phyloP scores from a whole-genome alignment of 2,113 vertebrate species.

The Azemiops feae region DNA sequence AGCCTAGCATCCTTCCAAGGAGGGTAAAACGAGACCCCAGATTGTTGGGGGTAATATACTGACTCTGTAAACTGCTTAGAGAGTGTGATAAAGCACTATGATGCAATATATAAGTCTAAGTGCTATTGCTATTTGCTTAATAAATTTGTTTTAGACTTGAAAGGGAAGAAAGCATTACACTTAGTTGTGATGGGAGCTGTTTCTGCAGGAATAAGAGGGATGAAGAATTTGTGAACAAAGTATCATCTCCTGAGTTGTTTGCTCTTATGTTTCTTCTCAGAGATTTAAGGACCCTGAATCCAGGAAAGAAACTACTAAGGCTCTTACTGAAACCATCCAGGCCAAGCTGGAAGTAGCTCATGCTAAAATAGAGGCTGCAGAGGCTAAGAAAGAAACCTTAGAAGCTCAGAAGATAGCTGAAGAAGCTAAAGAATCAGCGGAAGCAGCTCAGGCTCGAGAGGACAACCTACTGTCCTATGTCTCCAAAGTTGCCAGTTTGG shows the following conservation, averaged over 20 bases:
- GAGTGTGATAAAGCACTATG: not conserved
- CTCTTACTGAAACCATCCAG: constrained; percentile 19
- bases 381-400: constrained; percentile 27
- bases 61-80: not conserved
- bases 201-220: not conserved
- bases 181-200: not conserved
- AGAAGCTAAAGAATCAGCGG: not conserved
- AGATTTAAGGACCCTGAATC: constrained; percentile 1
- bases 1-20: not conserved
- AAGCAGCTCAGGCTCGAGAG: constrained; percentile 7
- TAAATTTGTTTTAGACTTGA: not conserved
- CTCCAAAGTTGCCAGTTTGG: constrained; percentile 12
- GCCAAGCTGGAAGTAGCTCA: constrained; percentile 23
- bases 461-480: constrained; percentile 16
- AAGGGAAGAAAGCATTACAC: not conserved
- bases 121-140: not conserved
- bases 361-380: constrained; percentile 19
- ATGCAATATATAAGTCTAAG: not conserved
- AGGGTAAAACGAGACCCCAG: not conserved
- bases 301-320: constrained; percentile 8
- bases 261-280: not conserved
- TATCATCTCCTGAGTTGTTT: not conserved
- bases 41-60: not conserved
- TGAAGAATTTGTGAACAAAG: not conserved
- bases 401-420: not conserved